Evolutionary conservation across 2,888 invertebrate genomes (phyloP).

Genomic region (Nematopogon swammerdamellus): DNA sequence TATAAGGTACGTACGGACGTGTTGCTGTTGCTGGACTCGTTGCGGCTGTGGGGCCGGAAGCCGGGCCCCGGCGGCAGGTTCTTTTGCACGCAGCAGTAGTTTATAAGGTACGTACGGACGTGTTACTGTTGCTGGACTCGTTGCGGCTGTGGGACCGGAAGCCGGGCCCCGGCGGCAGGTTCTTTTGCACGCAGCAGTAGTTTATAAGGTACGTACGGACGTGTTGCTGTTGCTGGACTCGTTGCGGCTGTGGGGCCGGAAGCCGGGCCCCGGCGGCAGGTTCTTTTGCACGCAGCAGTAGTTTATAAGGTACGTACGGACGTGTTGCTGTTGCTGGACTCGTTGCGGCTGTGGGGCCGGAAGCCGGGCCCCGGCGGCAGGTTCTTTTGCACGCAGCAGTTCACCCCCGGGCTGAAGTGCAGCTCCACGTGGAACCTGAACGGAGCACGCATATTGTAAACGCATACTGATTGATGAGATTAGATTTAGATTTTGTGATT

Average conservation of each 20-base stretch:
- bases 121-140: too few species aligned
- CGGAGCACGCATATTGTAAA: background rate
- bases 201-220: too few species aligned
- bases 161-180: too few species aligned
- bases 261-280: slow-evolving; percentile 89
- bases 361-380: slow-evolving; percentile 91
- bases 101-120: too few species aligned
- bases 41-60: too few species aligned
- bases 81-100: too few species aligned
- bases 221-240: slow-evolving; percentile 65
- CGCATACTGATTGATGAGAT: background rate
- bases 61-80: too few species aligned
- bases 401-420: slow-evolving; percentile 98
- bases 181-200: too few species aligned
- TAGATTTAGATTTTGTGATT: slow-evolving; percentile 2
- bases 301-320: background rate
- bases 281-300: slow-evolving; percentile 95
- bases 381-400: slow-evolving; percentile 94
- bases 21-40: too few species aligned
- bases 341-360: slow-evolving; percentile 86
- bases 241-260: slow-evolving; percentile 86
- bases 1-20: too few species aligned
- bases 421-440: slow-evolving; percentile 93
- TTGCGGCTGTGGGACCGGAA: too few species aligned
- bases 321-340: slow-evolving; percentile 61